These are phyloP conservation scores for Botia almorhae DNA, from an alignment of 2,797 vertebrate species.

Conservation along the genomic window DNA sequence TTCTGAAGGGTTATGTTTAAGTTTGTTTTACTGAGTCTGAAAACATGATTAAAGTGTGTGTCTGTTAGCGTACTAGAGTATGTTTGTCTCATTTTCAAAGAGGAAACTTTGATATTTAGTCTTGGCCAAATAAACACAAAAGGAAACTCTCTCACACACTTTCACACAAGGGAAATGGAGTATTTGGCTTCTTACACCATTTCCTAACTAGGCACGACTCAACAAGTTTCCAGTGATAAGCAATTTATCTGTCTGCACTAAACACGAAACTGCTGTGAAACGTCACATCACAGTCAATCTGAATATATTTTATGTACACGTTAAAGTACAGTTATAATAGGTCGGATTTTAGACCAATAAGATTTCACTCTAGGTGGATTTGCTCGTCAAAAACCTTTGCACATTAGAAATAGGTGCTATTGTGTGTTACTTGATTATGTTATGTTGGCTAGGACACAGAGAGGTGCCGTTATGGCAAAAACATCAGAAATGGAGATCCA, in stretches of 20 bases:
- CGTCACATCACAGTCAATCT: not conserved
- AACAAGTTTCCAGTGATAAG: not conserved
- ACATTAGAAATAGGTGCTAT: not conserved
- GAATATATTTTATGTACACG: not conserved
- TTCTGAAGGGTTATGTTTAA: conserved; percentile 17
- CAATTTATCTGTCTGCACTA: not conserved
- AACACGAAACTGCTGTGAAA: not conserved
- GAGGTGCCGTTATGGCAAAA: not conserved
- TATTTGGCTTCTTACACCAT: not conserved
- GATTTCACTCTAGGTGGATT: not conserved
- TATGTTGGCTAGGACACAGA: too few relatives aligned
- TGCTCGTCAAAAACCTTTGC: not conserved
- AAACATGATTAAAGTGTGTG: conserved; percentile 29
- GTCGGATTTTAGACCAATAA: not conserved
- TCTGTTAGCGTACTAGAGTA: conserved; percentile 41
- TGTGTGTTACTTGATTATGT: not conserved
- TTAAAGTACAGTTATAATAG: not conserved
- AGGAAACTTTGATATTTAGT: conserved; percentile 26
- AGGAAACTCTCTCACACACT: not conserved
- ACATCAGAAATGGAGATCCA: conserved; percentile 7
- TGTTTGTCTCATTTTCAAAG: conserved; percentile 45
- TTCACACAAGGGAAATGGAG: conserved; percentile 16
- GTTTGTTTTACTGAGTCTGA: conserved; percentile 15
- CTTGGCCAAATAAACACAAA: conserved; percentile 35
- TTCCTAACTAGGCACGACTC: not conserved